Evolutionary conservation across 2,888 invertebrate species (phyloP), one percentile per base, ranked within the genome.

Genomic region (Mongoloraphidia duomilia): DNA sequence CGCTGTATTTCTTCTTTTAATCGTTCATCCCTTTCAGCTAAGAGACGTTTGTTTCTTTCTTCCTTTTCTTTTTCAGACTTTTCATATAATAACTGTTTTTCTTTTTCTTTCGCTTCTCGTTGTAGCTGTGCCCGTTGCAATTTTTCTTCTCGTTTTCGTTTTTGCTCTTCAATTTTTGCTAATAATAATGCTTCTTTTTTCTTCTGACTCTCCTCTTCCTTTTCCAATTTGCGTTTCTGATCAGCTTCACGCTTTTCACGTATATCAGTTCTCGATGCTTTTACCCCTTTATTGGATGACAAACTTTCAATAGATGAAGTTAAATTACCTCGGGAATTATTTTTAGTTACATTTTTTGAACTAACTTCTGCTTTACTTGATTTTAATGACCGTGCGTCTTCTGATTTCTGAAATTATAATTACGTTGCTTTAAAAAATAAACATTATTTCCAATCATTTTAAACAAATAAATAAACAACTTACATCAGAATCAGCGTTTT

Each of bases 71-170:
- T 63, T 26, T 62, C 59, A 14, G 62, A 34, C 47, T 63, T 66
- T 35, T 64, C 61, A 43, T 64, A 54, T 3, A 65, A 63, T 43
- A 68, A 67, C 6, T 63, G 59, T 4, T 65, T 62, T 48, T 67
- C 66, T 3, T 62, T 63, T 41, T 68, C 68, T 50, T 63, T 65
- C 4, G 64, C 63, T 50, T 68, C 68, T 0, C 68, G 65, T 33
- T 55, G 55, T 46, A 60, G 60, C 3, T 66, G 64, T 0, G 64
- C 68, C 41, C 62, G 59, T 42, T 60, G 56, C 53, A 67, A 65
- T 47, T 68, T 68, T 36, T 61, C 63, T 45, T 68, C 68, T 1
- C 67, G 58, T 17, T 62, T 63, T 49, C 63, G 67, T 46, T 65
- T 65, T 26, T 65, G 63, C 47, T 68, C 68, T 36, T 67, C 67